A percentile compares a stretch with the other conserved stretches of the same genome.
phyloP scores from a whole-genome alignment of 2,113 vertebrate species.

The Pao palembangensis region DNA sequence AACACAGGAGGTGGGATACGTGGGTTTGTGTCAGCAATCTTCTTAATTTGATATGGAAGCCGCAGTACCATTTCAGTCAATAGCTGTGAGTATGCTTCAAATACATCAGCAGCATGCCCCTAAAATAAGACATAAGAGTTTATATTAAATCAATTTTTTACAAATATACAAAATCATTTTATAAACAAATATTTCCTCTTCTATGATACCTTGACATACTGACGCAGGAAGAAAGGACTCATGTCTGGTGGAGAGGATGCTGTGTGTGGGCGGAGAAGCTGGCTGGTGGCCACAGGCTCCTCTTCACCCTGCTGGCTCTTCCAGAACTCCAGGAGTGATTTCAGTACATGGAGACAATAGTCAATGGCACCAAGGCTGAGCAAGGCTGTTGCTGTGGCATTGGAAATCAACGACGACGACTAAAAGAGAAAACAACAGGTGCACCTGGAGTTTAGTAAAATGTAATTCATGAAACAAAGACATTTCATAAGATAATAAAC shows the following conservation, averaged over 20 bases:
- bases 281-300: constrained; percentile 87
- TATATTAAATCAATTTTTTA: not conserved
- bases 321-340: constrained; percentile 95
- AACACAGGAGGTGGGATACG: constrained; percentile 94
- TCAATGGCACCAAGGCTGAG: constrained; percentile 94
- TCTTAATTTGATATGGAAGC: constrained; percentile 98
- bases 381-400: constrained; percentile 91
- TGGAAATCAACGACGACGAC: constrained; percentile 97
- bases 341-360: constrained; percentile 95
- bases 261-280: constrained; percentile 93
- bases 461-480: not conserved
- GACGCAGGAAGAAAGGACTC: constrained; percentile 97
- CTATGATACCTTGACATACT: constrained; percentile 91
- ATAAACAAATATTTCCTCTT: not conserved
- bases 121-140: constrained; percentile 41
- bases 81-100: constrained; percentile 97
- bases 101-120: constrained; percentile 97
- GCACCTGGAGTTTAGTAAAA: constrained; percentile 7
- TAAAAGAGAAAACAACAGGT: constrained; percentile 55
- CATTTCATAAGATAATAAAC: not conserved
- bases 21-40: constrained; percentile 93
- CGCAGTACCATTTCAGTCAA: constrained; percentile 97
- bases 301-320: constrained; percentile 95
- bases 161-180: not conserved
- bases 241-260: constrained; percentile 94